Base-by-base conservation (phyloP, 2,113 vertebrate species). In the Otocyon megalotis region DNA sequence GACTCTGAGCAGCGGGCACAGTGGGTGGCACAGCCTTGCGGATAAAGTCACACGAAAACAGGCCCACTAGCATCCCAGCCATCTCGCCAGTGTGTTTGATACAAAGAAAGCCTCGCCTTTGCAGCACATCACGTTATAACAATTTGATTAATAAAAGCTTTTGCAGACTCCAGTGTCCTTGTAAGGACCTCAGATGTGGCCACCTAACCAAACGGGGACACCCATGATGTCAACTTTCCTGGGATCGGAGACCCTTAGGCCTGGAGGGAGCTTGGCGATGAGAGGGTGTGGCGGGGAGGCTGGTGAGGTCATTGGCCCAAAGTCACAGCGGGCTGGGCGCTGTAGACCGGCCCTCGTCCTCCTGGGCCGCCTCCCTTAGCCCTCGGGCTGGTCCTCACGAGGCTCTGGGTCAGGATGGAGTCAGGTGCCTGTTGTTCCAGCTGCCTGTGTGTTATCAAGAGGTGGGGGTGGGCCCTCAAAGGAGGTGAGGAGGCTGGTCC, bases 1-100 rank as follows among this genome's bases (percentile, higher is more conserved):
- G 28, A 28, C n/a, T 28, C n/a, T 54, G 80, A 77, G 35, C 65
- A 2, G 0, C 10, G 50, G 69, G 17, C 3, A 9, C 13, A 0
- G n/a, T 1, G n/a, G 56, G 50, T 20, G 7, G 37, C 58, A 4
- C 74, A 17, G 32, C 65, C 28, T 24, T 56, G n/a, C 62, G 43
- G 54, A 15, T 54, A 1, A 15, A 11, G 5, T 37, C 28, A 54
- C 65, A 69, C 4, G 80, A 28, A 54, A 32, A 48, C 43, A 6
- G 10, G n/a, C 24, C 74, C 56, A 4, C 74, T 8, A 7, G 50
- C 71, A 15, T 0, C 20, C 0, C 4, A 0, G 24, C 43, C 17
- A 2, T n/a, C 69, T 63, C 48, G 28, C 65, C 24, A 10, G 87
- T 5, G 0, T 6, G 3, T 79, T 95, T 90, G 26, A 56, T 20